These are phyloP conservation scores for Pterocles orientalis DNA, from an alignment of 2,113 vertebrate genomes.

Conservation along the genomic window DNA sequence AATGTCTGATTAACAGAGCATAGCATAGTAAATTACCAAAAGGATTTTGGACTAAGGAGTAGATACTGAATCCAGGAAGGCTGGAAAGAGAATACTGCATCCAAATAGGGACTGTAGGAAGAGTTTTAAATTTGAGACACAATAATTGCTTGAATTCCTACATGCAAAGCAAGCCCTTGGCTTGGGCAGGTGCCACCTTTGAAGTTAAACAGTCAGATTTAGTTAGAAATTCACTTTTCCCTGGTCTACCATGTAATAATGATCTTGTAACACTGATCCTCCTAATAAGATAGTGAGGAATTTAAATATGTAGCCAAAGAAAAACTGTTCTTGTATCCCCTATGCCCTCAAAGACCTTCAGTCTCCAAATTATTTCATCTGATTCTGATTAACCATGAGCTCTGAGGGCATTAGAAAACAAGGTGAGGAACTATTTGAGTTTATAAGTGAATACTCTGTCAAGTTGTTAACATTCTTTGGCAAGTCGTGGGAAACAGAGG, in stretches of 20 bases:
- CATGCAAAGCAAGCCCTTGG: background rate
- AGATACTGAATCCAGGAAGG: background rate
- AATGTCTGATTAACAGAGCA: background rate
- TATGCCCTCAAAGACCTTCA: background rate
- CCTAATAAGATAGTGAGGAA: background rate
- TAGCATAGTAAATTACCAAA: background rate
- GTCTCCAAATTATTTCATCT: background rate
- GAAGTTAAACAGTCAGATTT: background rate
- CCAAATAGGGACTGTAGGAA: background rate
- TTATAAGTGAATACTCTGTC: background rate
- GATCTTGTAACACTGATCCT: background rate
- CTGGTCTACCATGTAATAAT: accelerated
- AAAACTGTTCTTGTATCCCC: background rate
- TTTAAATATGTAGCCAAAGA: background rate
- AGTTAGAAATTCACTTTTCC: background rate
- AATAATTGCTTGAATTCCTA: background rate
- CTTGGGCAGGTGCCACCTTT: background rate
- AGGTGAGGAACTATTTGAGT: background rate
- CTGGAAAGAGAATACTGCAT: background rate
- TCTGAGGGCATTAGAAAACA: background rate
- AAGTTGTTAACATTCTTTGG: background rate
- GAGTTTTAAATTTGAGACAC: background rate
- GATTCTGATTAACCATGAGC: background rate
- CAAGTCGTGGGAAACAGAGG: too few species aligned
- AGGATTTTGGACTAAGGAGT: background rate